Evolutionary conservation across 2,797 vertebrate species (phyloP).

Genomic region (Crocidura indochinensis): DNA sequence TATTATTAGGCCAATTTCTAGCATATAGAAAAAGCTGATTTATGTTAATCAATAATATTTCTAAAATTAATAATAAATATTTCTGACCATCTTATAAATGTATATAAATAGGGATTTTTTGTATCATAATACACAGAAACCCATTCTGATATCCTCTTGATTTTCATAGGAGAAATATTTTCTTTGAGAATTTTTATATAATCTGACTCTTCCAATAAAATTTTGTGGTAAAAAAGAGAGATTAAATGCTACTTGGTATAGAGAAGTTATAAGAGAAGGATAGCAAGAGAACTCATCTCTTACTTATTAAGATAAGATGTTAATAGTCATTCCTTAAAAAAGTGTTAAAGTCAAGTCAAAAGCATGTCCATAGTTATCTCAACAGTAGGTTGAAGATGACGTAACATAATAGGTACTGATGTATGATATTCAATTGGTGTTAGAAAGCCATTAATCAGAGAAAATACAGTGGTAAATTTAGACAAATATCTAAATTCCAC

Average conservation of each 20-base stretch:
- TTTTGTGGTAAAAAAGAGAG: not conserved
- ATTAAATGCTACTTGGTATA: not conserved
- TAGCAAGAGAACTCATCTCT: not conserved
- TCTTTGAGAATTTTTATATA: not conserved
- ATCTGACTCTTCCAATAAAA: not conserved
- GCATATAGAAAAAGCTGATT: not conserved
- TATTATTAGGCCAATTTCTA: not conserved
- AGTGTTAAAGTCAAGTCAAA: not conserved
- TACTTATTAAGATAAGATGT: not conserved
- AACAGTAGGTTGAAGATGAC: not conserved
- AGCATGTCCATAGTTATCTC: not conserved
- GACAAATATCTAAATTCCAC: constrained; percentile 28
- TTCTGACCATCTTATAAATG: not conserved
- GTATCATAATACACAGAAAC: constrained; percentile 43
- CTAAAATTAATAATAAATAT: constrained; percentile 46
- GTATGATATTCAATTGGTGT: not conserved
- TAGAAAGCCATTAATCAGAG: not conserved
- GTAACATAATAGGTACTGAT: not conserved
- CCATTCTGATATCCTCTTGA: not conserved
- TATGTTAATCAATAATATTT: not conserved
- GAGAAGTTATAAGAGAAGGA: not conserved
- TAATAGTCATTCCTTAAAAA: not conserved
- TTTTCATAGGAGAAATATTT: not conserved
- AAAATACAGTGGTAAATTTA: not conserved
- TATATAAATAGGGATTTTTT: constrained; percentile 22